phyloP scores from a whole-genome alignment of 2,797 vertebrate species.

The Poecilia gillii region DNA sequence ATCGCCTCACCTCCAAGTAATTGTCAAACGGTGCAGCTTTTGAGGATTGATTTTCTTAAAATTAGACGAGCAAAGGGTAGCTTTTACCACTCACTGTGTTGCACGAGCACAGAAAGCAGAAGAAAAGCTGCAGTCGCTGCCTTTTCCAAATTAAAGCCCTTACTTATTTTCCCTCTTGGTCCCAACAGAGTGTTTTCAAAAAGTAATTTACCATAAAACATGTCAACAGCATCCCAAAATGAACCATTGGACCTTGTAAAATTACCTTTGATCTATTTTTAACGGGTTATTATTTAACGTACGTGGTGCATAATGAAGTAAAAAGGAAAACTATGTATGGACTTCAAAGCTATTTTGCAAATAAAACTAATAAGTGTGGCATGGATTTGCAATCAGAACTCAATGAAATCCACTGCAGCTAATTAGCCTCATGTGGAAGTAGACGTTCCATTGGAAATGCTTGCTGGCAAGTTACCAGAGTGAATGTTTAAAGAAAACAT shows the following conservation, averaged over 20 bases:
- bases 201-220: neutral
- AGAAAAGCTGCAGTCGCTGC: neutral
- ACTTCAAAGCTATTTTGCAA: neutral
- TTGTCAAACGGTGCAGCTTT: slow-evolving; percentile 14
- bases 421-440: neutral
- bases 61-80: neutral
- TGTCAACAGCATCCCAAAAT: neutral
- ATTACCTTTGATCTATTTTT: neutral
- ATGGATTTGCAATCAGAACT: neutral
- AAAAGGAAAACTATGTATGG: neutral
- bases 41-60: slow-evolving; percentile 36
- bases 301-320: neutral
- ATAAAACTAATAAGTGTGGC: neutral
- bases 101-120: neutral
- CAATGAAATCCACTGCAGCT: neutral
- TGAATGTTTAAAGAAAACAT: too few species aligned
- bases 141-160: neutral
- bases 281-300: neutral
- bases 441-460: too few species aligned
- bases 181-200: neutral
- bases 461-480: too few species aligned
- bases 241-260: neutral
- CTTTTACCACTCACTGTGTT: slow-evolving; percentile 1
- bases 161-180: neutral
- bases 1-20: slow-evolving; percentile 32